Evolutionary conservation across 2,113 vertebrate genomes (phyloP), one percentile per base, ranked within the genome.

Genomic region (Epinephelus moara): DNA sequence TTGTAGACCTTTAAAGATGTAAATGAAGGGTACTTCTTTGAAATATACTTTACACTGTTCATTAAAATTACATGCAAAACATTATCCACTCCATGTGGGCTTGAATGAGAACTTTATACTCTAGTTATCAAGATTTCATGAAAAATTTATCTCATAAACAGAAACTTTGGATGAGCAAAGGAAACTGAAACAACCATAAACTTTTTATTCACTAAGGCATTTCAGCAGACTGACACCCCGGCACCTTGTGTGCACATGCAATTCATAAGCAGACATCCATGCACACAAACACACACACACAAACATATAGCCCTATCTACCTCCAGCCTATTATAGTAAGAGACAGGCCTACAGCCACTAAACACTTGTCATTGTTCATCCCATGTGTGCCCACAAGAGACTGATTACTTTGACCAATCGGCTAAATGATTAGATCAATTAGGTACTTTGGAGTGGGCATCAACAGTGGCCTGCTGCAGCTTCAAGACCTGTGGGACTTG

Each of bases 351-450:
- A 70, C 75, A 91, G 87, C 85, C 86, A 79, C 80, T 78, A 85
- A 90, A 88, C 82, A 89, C 88, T 82, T 90, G 90, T 90, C 92
- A 90, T 80, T 89, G 90, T 90, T 91, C 82, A 84, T 93, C 90
- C 88, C 76, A 52, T 76, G 75, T 81, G 90, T 88, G 81, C 60
- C 88, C 90, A 89, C 89, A 80, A 90, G 86, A 93, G 91, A 93
- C 89, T 85, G 83, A 95, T 94, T 92, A 88, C 84, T 91, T 91
- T 90, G 92, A 94, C 92, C 94, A 92, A 93, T 94, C 85, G 73
- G 81, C 87, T 94, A 93, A 95, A 94, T 94, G 90, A 95, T 95
- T 93, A 93, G 90, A 95, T 95, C 93, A 95, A 94, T 95, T 95
- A 94, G 90, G 85, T 86, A 69, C 81, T 91, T 93, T 91, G 81